Conservation (phyloP, 2,113 vertebrate species). For the Phalacrocorax brasilianus region DNA sequence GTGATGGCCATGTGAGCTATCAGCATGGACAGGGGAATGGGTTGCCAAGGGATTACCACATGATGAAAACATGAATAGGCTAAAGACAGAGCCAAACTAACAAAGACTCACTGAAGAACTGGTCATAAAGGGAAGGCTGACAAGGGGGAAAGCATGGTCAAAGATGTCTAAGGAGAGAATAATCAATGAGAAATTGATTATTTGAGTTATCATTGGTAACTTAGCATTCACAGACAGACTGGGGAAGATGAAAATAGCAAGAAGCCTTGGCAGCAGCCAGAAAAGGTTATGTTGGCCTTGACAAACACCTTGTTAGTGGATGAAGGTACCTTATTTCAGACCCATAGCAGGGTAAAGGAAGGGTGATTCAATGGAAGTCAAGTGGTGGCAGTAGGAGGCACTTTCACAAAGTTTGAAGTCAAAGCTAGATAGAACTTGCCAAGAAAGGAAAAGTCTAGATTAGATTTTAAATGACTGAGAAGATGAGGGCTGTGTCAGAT, state of each 20-base stretch:
- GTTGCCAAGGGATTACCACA: background rate
- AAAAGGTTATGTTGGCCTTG: background rate
- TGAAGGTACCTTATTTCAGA: background rate
- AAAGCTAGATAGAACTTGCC: background rate
- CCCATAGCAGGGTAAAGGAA: background rate
- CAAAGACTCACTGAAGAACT: background rate
- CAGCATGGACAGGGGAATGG: background rate
- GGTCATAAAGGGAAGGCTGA: background rate
- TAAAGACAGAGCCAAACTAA: background rate
- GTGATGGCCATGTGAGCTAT: background rate
- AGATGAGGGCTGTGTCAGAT: background rate
- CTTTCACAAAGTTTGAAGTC: background rate
- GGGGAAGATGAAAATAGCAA: background rate
- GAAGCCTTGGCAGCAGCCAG: background rate
- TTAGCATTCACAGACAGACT: background rate
- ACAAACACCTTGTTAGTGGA: background rate
- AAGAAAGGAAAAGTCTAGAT: background rate
- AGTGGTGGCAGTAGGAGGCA: background rate
- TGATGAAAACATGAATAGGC: background rate
- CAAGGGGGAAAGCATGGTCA: background rate
- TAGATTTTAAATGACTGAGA: background rate
- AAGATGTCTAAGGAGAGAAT: background rate
- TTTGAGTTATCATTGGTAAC: conserved; percentile 5
- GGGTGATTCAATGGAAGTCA: background rate
- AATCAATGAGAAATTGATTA: conserved; percentile 44